Evolutionary conservation across 2,888 invertebrate species (phyloP).

Genomic region (Fragum sueziense): DNA sequence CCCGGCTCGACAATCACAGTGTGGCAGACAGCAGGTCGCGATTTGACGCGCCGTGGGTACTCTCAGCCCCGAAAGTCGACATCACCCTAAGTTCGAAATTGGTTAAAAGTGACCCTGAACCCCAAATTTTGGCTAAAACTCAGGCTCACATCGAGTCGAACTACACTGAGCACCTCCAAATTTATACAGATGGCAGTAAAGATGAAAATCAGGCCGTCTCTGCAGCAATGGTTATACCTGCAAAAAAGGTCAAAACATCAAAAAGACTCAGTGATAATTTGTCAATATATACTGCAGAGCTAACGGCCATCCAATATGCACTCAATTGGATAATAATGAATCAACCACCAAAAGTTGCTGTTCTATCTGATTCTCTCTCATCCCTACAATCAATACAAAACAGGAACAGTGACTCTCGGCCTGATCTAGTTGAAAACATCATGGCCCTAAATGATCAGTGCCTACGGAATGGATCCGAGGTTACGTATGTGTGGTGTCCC

Average conservation of each 20-base stretch:
- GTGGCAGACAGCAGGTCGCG: not conserved
- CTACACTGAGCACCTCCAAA: constrained; percentile 11
- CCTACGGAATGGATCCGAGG: not conserved
- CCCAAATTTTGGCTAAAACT: not conserved
- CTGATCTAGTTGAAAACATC: constrained; percentile 12
- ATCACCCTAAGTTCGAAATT: not conserved
- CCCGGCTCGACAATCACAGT: not conserved
- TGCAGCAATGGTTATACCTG: constrained; percentile 6
- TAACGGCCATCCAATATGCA: not conserved
- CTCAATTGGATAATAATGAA: not conserved
- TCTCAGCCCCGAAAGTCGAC: not conserved
- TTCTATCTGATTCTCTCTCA: constrained; percentile 14
- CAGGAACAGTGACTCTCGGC: constrained; percentile 8
- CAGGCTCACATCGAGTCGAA: not conserved
- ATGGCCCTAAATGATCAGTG: not conserved
- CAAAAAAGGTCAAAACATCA: not conserved
- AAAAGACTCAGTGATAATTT: constrained; percentile 8
- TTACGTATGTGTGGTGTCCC: constrained; percentile 22
- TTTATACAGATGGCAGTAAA: constrained; percentile 23
- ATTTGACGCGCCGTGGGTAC: not conserved
- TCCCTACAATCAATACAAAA: not conserved
- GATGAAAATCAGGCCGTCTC: not conserved
- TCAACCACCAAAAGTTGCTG: not conserved
- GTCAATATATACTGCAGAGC: constrained; percentile 15
- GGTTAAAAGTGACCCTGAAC: constrained; percentile 8